Evolutionary conservation across 2,888 invertebrate species (phyloP).

Genomic region (Ophonus ardosiacus): DNA sequence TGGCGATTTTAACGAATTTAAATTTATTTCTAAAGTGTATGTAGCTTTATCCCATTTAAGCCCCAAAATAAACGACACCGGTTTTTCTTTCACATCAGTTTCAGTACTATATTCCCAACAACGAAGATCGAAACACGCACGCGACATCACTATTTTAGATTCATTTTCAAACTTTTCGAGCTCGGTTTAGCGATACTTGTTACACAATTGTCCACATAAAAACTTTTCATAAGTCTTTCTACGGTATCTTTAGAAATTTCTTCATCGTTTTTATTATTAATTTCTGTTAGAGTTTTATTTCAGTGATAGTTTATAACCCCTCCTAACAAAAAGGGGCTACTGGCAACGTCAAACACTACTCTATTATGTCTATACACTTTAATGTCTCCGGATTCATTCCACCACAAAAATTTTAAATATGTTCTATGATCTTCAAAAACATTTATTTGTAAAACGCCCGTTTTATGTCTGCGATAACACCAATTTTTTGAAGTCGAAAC

Average conservation of each 20-base stretch:
- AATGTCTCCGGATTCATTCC: constrained; percentile 2
- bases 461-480: constrained; percentile 47
- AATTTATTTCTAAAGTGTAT: constrained; percentile 2
- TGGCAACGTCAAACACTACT: constrained; percentile 8
- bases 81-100: not conserved
- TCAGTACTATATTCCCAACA: not conserved
- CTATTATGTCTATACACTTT: not conserved
- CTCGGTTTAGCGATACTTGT: not conserved
- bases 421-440: constrained; percentile 8
- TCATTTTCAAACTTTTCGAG: not conserved
- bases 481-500: constrained; percentile 24
- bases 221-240: not conserved
- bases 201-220: constrained; percentile 29
- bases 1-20: not conserved
- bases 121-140: constrained; percentile 1
- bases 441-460: constrained; percentile 37
- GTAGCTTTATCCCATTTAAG: constrained; percentile 2
- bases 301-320: constrained; percentile 21
- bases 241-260: constrained; percentile 66
- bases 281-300: constrained; percentile 7
- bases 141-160: constrained; percentile 9
- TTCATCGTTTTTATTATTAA: constrained; percentile 43
- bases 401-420: constrained; percentile 22
- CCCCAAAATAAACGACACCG: not conserved
- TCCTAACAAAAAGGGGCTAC: constrained; percentile 30